Percentiles rank a stretch among this genome's conserved stretches.
phyloP scores from a whole-genome alignment of 2,888 invertebrate species.

The Cancer borealis region DNA sequence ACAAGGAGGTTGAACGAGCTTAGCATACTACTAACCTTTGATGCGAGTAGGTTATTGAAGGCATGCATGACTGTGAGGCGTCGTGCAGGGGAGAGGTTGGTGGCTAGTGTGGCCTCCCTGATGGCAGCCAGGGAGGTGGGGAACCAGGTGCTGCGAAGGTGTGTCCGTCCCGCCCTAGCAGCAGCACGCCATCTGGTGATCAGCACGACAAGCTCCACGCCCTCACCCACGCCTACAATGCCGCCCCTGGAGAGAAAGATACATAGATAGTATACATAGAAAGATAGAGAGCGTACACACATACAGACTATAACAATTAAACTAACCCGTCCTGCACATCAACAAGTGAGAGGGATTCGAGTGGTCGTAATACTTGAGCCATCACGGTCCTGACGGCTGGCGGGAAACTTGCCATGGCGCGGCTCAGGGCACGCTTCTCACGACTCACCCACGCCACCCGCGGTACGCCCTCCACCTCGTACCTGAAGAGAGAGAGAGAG shows the following conservation, averaged over 20 bases:
- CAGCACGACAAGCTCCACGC: conserved; percentile 69
- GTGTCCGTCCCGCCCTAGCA: conserved; percentile 63
- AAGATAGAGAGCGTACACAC: not conserved
- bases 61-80: conserved; percentile 76
- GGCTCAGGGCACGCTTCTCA: conserved; percentile 66
- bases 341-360: conserved; percentile 68
- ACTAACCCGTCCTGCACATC: conserved; percentile 66
- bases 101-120: conserved; percentile 68
- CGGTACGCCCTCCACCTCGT: conserved; percentile 57
- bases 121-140: conserved; percentile 71
- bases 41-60: conserved; percentile 76
- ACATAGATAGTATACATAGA: not conserved
- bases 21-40: conserved; percentile 67
- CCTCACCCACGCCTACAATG: conserved; percentile 66
- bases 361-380: conserved; percentile 72
- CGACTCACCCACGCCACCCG: conserved; percentile 63
- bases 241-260: conserved; percentile 51
- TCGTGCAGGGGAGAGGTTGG: conserved; percentile 61
- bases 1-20: too few relatives aligned
- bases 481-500: conserved; percentile 44
- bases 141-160: conserved; percentile 70
- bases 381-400: conserved; percentile 71
- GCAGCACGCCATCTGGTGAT: conserved; percentile 72
- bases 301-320: not conserved
- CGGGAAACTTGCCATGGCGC: conserved; percentile 77